These are phyloP conservation scores for Psettodes erumei DNA, from an alignment of 2,113 vertebrate genomes.

Conservation along the genomic window DNA sequence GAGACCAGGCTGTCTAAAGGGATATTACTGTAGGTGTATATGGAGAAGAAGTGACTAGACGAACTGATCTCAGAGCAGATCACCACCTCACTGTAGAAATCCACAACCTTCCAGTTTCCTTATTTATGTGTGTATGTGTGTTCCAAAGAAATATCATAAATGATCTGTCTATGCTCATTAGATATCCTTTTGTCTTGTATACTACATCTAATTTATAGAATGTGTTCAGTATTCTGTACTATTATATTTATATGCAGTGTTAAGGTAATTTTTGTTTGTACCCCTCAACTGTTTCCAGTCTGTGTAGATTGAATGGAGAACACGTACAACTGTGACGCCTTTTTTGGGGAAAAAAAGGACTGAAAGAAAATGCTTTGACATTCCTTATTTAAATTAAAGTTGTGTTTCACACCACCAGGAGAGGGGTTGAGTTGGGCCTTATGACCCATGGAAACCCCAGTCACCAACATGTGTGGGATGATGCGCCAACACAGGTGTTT, in stretches of 20 bases:
- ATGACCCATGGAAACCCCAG: conserved; percentile 49
- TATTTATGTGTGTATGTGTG: conserved; percentile 61
- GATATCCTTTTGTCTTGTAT: conserved; percentile 73
- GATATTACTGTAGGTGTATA: conserved; percentile 72
- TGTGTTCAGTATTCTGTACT: conserved; percentile 75
- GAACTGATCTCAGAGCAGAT: conserved; percentile 32
- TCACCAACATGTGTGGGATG: conserved; percentile 31
- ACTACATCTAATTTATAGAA: conserved; percentile 80
- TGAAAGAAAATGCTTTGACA: conserved; percentile 69
- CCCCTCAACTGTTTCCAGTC: conserved; percentile 55
- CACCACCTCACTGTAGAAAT: conserved; percentile 34
- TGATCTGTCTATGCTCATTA: conserved; percentile 64
- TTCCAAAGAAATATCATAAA: conserved; percentile 74
- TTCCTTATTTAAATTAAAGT: conserved; percentile 70
- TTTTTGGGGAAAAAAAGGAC: conserved; percentile 38
- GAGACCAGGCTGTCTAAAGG: conserved; percentile 63
- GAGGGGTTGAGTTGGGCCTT: conserved; percentile 11
- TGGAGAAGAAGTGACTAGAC: conserved; percentile 41
- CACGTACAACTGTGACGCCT: conserved; percentile 50
- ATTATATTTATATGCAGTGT: conserved; percentile 82
- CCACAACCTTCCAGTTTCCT: conserved; percentile 39
- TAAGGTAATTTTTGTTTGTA: conserved; percentile 64
- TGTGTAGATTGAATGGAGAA: conserved; percentile 47
- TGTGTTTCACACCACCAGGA: conserved; percentile 47
- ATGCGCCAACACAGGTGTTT: conserved; percentile 60